Percentiles rank a stretch among this genome's conserved stretches.
These are phyloP conservation scores for Tarsius wallacei DNA, from an alignment of 2,797 vertebrate genomes.

Conservation along the genomic window DNA sequence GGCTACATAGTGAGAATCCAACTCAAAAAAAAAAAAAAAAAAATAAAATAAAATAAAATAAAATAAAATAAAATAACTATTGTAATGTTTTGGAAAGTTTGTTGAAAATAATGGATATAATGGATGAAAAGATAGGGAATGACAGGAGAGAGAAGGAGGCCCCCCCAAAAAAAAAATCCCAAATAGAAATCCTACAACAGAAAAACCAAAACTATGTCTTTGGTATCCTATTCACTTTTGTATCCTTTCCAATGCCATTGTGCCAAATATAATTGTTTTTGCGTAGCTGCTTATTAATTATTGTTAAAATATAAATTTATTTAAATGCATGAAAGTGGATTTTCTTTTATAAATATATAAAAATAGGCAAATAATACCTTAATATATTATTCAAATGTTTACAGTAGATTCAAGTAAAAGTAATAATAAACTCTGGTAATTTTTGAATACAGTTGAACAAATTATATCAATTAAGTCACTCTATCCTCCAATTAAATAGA, in stretches of 20 bases:
- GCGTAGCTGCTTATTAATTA: not conserved
- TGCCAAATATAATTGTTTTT: slow-evolving; percentile 44
- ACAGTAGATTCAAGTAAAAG: slow-evolving; percentile 1
- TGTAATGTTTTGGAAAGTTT: slow-evolving; percentile 41
- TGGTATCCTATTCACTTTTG: not conserved
- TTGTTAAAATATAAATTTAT: not conserved
- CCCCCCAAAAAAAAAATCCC: not conserved
- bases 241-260: not conserved
- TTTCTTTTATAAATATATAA: slow-evolving; percentile 49
- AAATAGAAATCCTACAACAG: not conserved
- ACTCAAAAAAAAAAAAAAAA: too few relatives aligned
- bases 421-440: not conserved
- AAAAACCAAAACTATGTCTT: slow-evolving; percentile 27
- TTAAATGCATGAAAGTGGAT: slow-evolving; percentile 29
- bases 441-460: slow-evolving; percentile 33
- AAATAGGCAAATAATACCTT: slow-evolving; percentile 1
- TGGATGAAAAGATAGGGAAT: slow-evolving; percentile 20
- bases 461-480: slow-evolving; percentile 24
- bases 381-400: not conserved
- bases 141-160: not conserved
- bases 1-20: too few relatives aligned
- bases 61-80: not conserved
- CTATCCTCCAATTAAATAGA: not conserved
- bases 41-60: too few relatives aligned
- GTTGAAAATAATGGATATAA: not conserved